These are phyloP conservation scores for Halcyon leucocephala DNA, from an alignment of 2,797 vertebrate species.

Conservation along the genomic window DNA sequence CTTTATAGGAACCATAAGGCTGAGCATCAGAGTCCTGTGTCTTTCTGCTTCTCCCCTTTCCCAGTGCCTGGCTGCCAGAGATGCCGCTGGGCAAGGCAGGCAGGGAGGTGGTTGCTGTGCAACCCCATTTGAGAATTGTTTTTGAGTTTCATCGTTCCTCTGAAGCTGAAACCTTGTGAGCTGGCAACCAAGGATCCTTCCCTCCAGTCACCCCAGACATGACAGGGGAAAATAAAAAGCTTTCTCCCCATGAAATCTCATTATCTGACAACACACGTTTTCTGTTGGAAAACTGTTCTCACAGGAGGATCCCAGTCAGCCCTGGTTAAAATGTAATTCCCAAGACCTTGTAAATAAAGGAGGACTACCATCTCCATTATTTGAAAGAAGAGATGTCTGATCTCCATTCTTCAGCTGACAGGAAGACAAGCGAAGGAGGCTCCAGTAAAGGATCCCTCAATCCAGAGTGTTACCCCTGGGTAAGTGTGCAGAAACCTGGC, in stretches of 20 bases:
- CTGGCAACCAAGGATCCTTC: not conserved
- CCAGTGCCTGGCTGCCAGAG: not conserved
- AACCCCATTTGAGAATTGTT: not conserved
- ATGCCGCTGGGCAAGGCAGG: not conserved
- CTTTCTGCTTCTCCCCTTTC: not conserved
- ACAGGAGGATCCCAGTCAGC: not conserved
- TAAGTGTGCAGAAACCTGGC: not conserved
- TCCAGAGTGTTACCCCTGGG: not conserved
- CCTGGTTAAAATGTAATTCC: not conserved
- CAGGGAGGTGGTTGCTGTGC: not conserved
- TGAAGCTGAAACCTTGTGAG: not conserved
- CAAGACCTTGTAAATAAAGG: not conserved
- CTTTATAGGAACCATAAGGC: not conserved
- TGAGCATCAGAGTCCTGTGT: not conserved
- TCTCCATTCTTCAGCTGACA: not conserved
- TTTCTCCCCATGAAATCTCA: not conserved
- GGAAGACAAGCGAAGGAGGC: not conserved
- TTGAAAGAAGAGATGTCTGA: not conserved
- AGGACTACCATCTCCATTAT: not conserved
- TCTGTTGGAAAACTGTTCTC: not conserved
- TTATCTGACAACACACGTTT: not conserved
- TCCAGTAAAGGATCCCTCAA: not conserved
- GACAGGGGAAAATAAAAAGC: not conserved
- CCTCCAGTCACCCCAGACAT: not conserved
- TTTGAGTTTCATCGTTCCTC: not conserved